A percentile compares a stretch with the other conserved stretches of the same genome.
Conservation (phyloP, 2,888 invertebrate species). For the Yponomeuta sedellus region DNA sequence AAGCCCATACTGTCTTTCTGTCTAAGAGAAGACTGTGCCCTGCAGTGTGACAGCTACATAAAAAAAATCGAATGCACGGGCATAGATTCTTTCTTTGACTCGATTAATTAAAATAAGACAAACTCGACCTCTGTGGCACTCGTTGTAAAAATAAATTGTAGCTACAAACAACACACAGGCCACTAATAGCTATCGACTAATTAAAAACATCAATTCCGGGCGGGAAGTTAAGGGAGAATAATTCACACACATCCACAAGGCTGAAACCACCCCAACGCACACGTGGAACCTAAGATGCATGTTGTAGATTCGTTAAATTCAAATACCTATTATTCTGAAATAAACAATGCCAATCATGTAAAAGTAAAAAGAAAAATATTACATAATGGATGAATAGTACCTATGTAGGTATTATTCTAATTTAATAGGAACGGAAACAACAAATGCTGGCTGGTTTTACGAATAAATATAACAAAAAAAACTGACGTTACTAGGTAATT, state of each 20-base stretch:
- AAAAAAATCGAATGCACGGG: too few relatives aligned
- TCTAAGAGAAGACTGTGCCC: too few relatives aligned
- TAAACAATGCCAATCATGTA: background rate
- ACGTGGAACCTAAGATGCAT: conserved; percentile 48
- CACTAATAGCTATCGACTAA: conserved; percentile 70
- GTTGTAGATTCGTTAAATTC: background rate
- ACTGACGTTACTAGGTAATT: too few relatives aligned
- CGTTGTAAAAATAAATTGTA: background rate
- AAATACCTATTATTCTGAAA: too few relatives aligned
- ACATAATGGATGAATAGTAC: too few relatives aligned
- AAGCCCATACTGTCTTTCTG: too few relatives aligned
- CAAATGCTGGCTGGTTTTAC: too few relatives aligned
- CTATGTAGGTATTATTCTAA: too few relatives aligned
- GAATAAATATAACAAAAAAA: too few relatives aligned
- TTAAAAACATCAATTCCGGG: conserved; percentile 74
- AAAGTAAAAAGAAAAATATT: background rate
- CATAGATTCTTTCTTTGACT: background rate
- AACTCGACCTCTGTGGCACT: background rate
- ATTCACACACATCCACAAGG: conserved; percentile 64
- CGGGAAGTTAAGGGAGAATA: conserved; percentile 63
- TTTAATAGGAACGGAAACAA: too few relatives aligned
- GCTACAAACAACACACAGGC: conserved; percentile 38
- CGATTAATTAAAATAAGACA: background rate
- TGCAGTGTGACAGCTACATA: too few relatives aligned
- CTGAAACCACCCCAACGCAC: conserved; percentile 38